Base-by-base conservation (phyloP, 2,888 invertebrate genomes). In the Acanthosepion pharaonis region DNA sequence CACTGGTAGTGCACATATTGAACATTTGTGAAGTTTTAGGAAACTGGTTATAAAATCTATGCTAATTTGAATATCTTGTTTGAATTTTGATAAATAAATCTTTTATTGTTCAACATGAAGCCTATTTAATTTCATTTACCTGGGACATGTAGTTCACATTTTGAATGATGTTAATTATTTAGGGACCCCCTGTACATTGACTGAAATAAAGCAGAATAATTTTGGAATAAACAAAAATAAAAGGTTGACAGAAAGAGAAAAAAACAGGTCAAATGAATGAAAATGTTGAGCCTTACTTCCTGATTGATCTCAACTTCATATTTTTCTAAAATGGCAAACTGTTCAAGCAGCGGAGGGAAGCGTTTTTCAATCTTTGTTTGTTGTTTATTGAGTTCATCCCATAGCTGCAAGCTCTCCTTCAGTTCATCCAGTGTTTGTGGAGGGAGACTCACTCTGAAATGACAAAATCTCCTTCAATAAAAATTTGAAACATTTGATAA, bases 341-440 rank as follows among this genome's bases (percentile, higher is more conserved):
- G 98, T 94, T 98, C 98, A 94, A 98, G 97, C 95, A 99, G 98
- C 11, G 98, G 98, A 0, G 98, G 98, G 97, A 99, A 99, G 95
- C 98, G 98, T 94, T 98, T 98, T 97, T 99, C 98, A 95, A 98
- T 98, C 0, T 96, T 96, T 0, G 98, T 97, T 94, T 98, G 97
- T 96, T 99, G 99, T 48, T 97, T 97, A 91, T 98, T 97, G 91
- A 99, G 98, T 59, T 98, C 98, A 94, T 98, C 98, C 97, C 98
- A 98, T 11, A 98, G 98, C 51, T 98, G 98, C 94, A 98, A 98
- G 42, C 98, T 98, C 55, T 98, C 97, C 95, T 98, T 98, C 96
- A 99, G 98, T 96, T 98, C 98, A 95, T 98, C 98, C 94, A 99
- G 98, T 95, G 98, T 98, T 95, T 98, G 98, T 2, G 99, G 99